Evolutionary conservation across 2,797 vertebrate species (phyloP).

Genomic region (Leuciscus waleckii): DNA sequence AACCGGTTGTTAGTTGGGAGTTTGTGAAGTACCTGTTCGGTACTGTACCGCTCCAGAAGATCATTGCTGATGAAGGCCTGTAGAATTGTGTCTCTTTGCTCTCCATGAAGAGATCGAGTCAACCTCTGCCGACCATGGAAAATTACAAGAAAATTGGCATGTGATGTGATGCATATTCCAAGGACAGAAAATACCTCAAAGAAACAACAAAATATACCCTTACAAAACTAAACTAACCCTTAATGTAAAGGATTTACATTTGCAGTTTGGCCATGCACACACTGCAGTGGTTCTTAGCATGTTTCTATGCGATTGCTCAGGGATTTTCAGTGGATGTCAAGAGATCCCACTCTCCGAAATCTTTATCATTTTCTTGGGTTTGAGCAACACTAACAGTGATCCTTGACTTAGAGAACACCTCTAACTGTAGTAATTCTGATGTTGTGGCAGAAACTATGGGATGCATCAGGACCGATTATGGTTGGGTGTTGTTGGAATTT

Average conservation of each 20-base stretch:
- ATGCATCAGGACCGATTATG: not conserved
- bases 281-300: not conserved
- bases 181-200: not conserved
- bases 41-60: slow-evolving; percentile 83
- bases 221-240: not conserved
- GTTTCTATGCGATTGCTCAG: too few species aligned
- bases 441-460: not conserved
- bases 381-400: not conserved
- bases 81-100: slow-evolving; percentile 93
- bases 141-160: slow-evolving; percentile 24
- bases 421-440: not conserved
- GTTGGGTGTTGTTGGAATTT: too few species aligned
- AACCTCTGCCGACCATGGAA: slow-evolving; percentile 80
- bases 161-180: not conserved
- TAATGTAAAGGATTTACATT: not conserved
- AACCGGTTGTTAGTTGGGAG: not conserved
- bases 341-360: not conserved
- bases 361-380: not conserved
- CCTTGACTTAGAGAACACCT: not conserved
- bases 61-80: slow-evolving; percentile 94
- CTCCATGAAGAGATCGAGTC: slow-evolving; percentile 92
- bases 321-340: not conserved
- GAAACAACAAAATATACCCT: not conserved
- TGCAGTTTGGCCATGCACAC: not conserved
- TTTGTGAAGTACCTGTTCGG: slow-evolving; percentile 78